A percentile compares a stretch with the other conserved stretches of the same genome.
These are phyloP conservation scores for Telmatochromis sp. DNA, from an alignment of 2,113 vertebrate species.

Conservation along the genomic window DNA sequence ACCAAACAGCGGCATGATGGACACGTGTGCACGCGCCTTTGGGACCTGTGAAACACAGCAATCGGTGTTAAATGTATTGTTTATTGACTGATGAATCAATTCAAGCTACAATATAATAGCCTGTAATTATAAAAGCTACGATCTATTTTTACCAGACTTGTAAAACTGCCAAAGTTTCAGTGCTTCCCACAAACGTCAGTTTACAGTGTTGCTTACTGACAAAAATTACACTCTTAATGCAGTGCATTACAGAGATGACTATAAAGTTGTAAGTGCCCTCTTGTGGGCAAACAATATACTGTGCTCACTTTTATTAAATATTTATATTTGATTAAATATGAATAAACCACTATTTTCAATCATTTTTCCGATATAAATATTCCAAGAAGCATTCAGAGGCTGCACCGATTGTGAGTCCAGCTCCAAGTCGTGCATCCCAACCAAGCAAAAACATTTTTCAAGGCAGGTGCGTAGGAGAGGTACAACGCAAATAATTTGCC, in stretches of 20 bases:
- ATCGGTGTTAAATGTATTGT: not conserved
- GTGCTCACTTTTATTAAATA: not conserved
- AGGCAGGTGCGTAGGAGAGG: not conserved
- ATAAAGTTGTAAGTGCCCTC: not conserved
- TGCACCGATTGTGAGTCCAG: fast-evolving
- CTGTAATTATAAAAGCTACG: not conserved
- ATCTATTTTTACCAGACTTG: not conserved
- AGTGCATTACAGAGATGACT: fast-evolving
- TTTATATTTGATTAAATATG: not conserved
- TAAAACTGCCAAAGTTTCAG: not conserved
- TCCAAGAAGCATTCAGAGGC: not conserved
- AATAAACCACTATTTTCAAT: not conserved
- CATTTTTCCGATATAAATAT: not conserved
- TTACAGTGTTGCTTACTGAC: fast-evolving
- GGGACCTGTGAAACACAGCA: constrained; percentile 22
- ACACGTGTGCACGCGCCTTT: not conserved
- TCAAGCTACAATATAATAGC: not conserved
- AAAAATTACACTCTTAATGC: fast-evolving
- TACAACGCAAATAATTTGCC: not conserved
- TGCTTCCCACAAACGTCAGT: not conserved
- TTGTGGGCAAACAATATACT: not conserved
- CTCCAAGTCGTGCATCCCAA: not conserved
- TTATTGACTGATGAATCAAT: not conserved
- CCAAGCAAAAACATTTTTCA: not conserved
- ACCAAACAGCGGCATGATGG: constrained; percentile 91